A percentile compares a stretch with the other conserved stretches of the same genome.
Conservation (phyloP, 2,797 vertebrate genomes). For the Lerista edwardsae region DNA sequence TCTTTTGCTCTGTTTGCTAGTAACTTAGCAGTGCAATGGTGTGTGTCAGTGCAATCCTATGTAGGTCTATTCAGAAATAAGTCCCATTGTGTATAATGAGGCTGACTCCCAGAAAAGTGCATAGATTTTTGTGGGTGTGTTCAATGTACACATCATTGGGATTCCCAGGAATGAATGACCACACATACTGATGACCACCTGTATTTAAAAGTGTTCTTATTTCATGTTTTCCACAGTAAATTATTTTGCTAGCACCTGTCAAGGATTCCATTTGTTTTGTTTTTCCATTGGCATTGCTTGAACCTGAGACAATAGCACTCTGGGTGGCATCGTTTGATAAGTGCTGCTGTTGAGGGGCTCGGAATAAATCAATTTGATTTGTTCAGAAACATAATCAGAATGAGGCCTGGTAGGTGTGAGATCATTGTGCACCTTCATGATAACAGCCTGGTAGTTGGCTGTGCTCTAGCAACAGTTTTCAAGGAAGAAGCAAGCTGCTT, state of each 20-base stretch:
- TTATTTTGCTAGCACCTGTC: background rate
- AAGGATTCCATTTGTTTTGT: background rate
- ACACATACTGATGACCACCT: too few species aligned
- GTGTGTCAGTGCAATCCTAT: too few species aligned
- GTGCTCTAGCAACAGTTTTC: conserved; percentile 58
- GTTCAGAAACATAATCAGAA: conserved; percentile 39
- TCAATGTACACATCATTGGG: too few species aligned
- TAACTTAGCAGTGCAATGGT: background rate
- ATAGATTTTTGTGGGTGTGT: too few species aligned
- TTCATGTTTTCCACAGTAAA: background rate
- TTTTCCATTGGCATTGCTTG: background rate
- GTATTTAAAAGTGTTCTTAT: too few species aligned
- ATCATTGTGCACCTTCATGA: conserved; percentile 44
- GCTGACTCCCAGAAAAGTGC: too few species aligned
- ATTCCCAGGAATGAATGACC: too few species aligned
- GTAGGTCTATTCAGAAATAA: too few species aligned
- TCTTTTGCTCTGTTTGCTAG: background rate
- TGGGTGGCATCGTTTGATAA: conserved; percentile 14
- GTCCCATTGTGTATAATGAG: too few species aligned
- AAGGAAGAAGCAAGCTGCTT: conserved; percentile 48
- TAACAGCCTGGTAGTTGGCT: conserved; percentile 47
- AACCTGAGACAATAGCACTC: background rate
- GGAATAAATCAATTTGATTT: conserved; percentile 63
- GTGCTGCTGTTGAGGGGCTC: conserved; percentile 32
- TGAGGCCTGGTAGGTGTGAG: conserved; percentile 46